Evolutionary conservation across 2,888 invertebrate species (phyloP), one percentile per base, ranked within the genome.

Genomic region (Drosophila flavopinicola): DNA sequence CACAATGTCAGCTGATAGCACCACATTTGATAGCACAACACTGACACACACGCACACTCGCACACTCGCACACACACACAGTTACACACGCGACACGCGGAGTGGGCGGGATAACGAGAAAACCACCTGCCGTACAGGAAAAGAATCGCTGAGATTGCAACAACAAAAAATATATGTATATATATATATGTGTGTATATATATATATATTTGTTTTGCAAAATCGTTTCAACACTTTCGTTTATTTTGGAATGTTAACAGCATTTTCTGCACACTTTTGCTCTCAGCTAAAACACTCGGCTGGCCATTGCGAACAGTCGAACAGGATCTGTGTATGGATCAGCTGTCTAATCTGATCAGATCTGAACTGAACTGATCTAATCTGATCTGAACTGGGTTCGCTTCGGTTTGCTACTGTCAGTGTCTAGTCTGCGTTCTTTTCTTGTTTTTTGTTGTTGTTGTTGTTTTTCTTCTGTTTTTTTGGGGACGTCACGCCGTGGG

Each of bases 401-500:
- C 63, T 67, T 67, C 63, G 44, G 39, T 57, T 65, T 75, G 66
- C 75, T 71, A 79, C 73, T 83, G 79, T 82, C 75, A 76, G 74
- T 68, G 66, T 75, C 65, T 78, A 48, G 76, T 82, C 70, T 82
- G 63, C n/a, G n/a, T n/a, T n/a, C n/a, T n/a, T n/a, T n/a, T n/a
- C n/a, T n/a, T n/a, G n/a, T n/a, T n/a, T n/a, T n/a, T n/a, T n/a
- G n/a, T n/a, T n/a, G n/a, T n/a, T n/a, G n/a, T n/a, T n/a, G n/a
- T n/a, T n/a, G n/a, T n/a, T n/a, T n/a, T n/a, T n/a, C n/a, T n/a
- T n/a, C n/a, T n/a, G n/a, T n/a, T n/a, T n/a, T 64, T 66, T 61
- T 74, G 64, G 64, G 85, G 76, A 85, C 82, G 80, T 80, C 80
- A 85, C 80, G 80, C 78, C 80, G 85, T 72, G 78, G 78, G 78